Conservation (phyloP, 2,888 invertebrate genomes). For the Andrena camellia region DNA sequence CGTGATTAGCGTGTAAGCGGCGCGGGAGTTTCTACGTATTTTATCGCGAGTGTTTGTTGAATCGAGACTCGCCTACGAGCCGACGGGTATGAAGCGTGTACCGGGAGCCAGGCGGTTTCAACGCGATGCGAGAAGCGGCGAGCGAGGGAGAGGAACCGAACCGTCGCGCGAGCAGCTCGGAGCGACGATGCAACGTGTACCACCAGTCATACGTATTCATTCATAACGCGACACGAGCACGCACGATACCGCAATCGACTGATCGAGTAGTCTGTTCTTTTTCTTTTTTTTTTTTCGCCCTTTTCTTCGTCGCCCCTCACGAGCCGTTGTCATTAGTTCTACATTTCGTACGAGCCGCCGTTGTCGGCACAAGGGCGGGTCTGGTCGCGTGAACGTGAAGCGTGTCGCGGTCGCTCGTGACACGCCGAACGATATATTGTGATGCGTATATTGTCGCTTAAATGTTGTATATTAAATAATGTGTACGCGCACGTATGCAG, state of each 20-base stretch:
- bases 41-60: slow-evolving; percentile 32
- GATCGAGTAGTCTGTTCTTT: slow-evolving; percentile 66
- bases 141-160: too few relatives aligned
- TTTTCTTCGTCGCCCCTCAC: slow-evolving; percentile 2
- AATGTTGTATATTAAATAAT: slow-evolving; percentile 67
- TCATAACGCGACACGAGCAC: slow-evolving; percentile 41
- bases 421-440: slow-evolving; percentile 60
- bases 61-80: slow-evolving; percentile 6
- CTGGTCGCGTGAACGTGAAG: slow-evolving; percentile 28
- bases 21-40: slow-evolving; percentile 45
- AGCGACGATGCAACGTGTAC: slow-evolving; percentile 55
- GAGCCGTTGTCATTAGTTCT: slow-evolving; percentile 47
- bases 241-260: slow-evolving; percentile 64
- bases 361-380: slow-evolving; percentile 72
- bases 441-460: slow-evolving; percentile 69
- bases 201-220: slow-evolving; percentile 70
- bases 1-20: slow-evolving; percentile 42
- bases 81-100: slow-evolving; percentile 11
- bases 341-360: slow-evolving; percentile 73
- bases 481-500: slow-evolving; percentile 55
- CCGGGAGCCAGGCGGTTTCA: not conserved
- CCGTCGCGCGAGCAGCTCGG: slow-evolving; percentile 25
- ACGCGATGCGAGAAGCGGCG: not conserved
- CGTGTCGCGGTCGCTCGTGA: slow-evolving; percentile 25
- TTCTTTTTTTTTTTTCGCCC: too few relatives aligned